These are phyloP conservation scores for Neocrepidodera transversa DNA, from an alignment of 2,888 invertebrate species.

Conservation along the genomic window DNA sequence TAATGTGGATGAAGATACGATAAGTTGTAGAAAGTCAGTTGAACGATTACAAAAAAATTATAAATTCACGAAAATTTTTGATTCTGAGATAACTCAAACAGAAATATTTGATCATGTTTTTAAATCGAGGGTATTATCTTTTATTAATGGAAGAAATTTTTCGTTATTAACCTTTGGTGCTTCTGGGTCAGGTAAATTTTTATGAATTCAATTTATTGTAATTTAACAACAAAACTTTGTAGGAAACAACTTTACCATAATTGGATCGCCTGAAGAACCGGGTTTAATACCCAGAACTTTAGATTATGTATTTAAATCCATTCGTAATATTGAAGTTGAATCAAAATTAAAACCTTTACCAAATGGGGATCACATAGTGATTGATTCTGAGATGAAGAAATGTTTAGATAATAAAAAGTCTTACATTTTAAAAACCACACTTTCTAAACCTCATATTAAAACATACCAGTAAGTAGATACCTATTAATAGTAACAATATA, in stretches of 20 bases:
- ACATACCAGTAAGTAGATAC: constrained; percentile 33
- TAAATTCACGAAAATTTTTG: constrained; percentile 53
- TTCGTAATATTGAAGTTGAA: constrained; percentile 47
- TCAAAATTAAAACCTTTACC: constrained; percentile 59
- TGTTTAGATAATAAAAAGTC: constrained; percentile 54
- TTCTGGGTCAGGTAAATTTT: constrained; percentile 83
- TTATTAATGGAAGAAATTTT: constrained; percentile 68
- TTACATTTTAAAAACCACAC: constrained; percentile 45
- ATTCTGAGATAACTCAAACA: constrained; percentile 45
- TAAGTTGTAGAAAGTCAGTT: constrained; percentile 45
- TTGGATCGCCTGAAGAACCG: constrained; percentile 66
- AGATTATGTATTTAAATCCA: constrained; percentile 60
- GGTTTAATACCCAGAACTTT: constrained; percentile 71
- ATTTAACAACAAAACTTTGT: constrained; percentile 2
- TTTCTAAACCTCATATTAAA: constrained; percentile 42
- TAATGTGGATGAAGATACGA: constrained; percentile 39
- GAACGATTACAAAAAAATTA: constrained; percentile 43
- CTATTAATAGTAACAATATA: no score
- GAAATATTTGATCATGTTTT: constrained; percentile 53
- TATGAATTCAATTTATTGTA: neutral
- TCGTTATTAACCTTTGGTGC: constrained; percentile 87
- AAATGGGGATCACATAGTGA: constrained; percentile 40
- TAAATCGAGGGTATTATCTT: constrained; percentile 51
- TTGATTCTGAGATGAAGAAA: neutral
- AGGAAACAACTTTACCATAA: constrained; percentile 57